Conservation (phyloP, 2,797 vertebrate genomes). For the Monodelphis domestica region DNA sequence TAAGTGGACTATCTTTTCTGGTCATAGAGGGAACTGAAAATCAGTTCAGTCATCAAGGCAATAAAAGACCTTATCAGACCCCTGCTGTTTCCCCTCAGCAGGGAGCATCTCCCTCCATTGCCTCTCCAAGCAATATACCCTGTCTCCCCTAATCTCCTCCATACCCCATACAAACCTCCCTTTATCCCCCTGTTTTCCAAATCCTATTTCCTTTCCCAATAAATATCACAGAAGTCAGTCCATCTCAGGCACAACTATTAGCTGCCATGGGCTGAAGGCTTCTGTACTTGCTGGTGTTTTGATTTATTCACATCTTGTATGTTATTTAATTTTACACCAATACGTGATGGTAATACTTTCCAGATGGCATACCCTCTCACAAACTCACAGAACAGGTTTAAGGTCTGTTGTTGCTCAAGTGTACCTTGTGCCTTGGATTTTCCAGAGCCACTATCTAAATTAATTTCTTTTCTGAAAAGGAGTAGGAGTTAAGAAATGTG, state of each 20-base stretch:
- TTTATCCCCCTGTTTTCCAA: too few relatives aligned
- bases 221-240: too few relatives aligned
- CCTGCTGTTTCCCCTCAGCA: too few relatives aligned
- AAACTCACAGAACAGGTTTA: not conserved
- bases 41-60: too few relatives aligned
- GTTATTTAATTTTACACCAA: not conserved
- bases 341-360: not conserved
- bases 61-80: too few relatives aligned
- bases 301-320: not conserved
- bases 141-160: too few relatives aligned
- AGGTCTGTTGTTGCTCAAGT: not conserved
- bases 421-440: not conserved
- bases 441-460: not conserved
- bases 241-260: not conserved
- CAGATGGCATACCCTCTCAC: not conserved
- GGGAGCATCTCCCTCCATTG: too few relatives aligned
- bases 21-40: too few relatives aligned
- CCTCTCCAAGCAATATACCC: too few relatives aligned
- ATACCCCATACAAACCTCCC: too few relatives aligned
- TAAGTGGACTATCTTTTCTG: too few relatives aligned
- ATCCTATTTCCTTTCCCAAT: too few relatives aligned
- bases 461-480: conserved; percentile 51
- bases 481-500: not conserved
- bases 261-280: not conserved
- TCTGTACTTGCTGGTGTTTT: not conserved